A percentile compares a stretch with the other conserved stretches of the same genome.
phyloP scores from a whole-genome alignment of 2,888 invertebrate genomes.

The Carcina quercana region DNA sequence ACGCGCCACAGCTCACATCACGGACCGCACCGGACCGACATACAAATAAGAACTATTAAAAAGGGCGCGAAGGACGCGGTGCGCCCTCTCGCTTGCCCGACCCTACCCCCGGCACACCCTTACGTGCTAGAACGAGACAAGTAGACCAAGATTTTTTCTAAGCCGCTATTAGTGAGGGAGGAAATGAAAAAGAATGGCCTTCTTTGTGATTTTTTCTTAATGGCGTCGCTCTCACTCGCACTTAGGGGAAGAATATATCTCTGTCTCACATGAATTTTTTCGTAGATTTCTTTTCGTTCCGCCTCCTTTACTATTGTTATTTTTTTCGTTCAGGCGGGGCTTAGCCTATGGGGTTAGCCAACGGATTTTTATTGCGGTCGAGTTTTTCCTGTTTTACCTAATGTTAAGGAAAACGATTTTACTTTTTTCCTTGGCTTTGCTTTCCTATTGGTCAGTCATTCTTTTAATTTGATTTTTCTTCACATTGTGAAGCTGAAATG shows the following conservation, averaged over 20 bases:
- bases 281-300: slow-evolving; percentile 60
- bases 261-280: slow-evolving; percentile 48
- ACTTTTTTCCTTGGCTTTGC: slow-evolving; percentile 7
- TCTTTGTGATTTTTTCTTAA: slow-evolving; percentile 72
- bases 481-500: no score
- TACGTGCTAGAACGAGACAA: slow-evolving; percentile 56
- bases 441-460: slow-evolving; percentile 9
- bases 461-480: no score
- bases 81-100: slow-evolving; percentile 64
- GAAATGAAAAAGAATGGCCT: slow-evolving; percentile 71
- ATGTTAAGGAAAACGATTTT: slow-evolving; percentile 22
- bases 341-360: slow-evolving; percentile 60
- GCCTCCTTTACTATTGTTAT: slow-evolving; percentile 62
- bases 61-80: slow-evolving; percentile 57
- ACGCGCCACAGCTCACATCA: slow-evolving; percentile 39
- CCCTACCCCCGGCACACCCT: slow-evolving; percentile 52
- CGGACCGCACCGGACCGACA: slow-evolving; percentile 60
- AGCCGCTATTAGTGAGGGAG: slow-evolving; percentile 69
- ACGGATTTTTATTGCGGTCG: slow-evolving; percentile 44
- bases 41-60: slow-evolving; percentile 67
- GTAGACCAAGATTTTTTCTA: slow-evolving; percentile 66
- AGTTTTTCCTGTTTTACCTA: slow-evolving; percentile 53
- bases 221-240: slow-evolving; percentile 54
- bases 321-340: slow-evolving; percentile 66
- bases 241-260: slow-evolving; percentile 27